phyloP scores from a whole-genome alignment of 2,888 invertebrate genomes.

The Callinectes sapidus region DNA sequence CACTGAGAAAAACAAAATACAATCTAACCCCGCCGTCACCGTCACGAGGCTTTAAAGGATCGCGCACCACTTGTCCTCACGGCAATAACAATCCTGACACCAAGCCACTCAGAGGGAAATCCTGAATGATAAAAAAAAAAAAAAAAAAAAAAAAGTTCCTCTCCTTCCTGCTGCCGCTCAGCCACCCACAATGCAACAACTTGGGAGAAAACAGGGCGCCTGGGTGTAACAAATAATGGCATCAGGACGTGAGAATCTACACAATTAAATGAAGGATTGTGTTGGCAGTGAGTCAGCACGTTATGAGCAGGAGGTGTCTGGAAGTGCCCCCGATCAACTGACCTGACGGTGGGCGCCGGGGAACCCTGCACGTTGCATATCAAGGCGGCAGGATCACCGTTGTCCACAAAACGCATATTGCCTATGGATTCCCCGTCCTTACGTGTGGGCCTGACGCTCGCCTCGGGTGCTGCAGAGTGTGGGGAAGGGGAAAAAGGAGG shows the following conservation, averaged over 20 bases:
- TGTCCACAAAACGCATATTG: conserved; percentile 48
- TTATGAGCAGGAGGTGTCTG: neutral
- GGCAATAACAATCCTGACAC: no score
- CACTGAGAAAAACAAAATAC: neutral
- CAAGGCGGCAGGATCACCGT: conserved; percentile 78
- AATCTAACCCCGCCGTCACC: neutral
- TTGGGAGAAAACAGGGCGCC: no score
- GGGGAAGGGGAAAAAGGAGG: neutral
- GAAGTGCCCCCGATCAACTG: conserved; percentile 25
- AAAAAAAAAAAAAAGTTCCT: neutral
- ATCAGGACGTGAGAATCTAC: no score
- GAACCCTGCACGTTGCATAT: conserved; percentile 84
- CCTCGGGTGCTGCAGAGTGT: conserved; percentile 48
- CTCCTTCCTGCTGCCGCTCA: neutral
- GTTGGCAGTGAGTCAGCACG: neutral
- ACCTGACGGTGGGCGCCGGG: conserved; percentile 76
- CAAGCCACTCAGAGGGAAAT: neutral
- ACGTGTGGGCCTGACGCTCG: conserved; percentile 58
- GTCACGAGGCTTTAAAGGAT: no score
- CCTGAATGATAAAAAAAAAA: neutral
- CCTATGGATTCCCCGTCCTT: conserved; percentile 64
- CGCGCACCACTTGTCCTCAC: no score
- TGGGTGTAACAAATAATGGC: no score
- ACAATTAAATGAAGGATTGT: neutral
- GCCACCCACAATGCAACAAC: neutral